A percentile compares a stretch with the other conserved stretches of the same genome.
These are phyloP conservation scores for Petrolisthes manimaculis DNA, from an alignment of 2,888 invertebrate species.

Conservation along the genomic window DNA sequence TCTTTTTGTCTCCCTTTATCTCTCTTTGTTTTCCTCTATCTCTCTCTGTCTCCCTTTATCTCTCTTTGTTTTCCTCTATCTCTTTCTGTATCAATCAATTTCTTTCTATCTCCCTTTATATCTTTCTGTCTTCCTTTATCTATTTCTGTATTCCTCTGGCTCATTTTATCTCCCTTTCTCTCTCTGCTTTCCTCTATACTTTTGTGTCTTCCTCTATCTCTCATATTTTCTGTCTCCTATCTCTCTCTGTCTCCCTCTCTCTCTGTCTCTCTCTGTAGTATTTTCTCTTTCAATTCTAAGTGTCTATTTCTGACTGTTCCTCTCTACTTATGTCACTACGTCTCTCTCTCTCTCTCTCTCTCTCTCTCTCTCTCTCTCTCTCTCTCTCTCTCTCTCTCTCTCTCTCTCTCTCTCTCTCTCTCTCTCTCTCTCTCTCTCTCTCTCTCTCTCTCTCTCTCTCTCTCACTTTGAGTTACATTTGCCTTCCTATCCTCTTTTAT, in stretches of 20 bases:
- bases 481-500: not conserved
- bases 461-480: no score
- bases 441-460: not conserved
- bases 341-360: not conserved
- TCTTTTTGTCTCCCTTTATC: not conserved
- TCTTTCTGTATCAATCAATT: not conserved
- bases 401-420: not conserved
- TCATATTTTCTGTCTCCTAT: not conserved
- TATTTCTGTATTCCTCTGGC: no score
- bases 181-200: not conserved
- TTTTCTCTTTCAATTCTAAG: no score
- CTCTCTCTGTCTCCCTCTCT: not conserved
- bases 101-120: not conserved
- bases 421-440: not conserved
- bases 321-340: not conserved
- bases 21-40: not conserved
- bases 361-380: not conserved
- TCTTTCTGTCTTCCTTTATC: not conserved
- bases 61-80: not conserved
- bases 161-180: not conserved
- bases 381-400: no score
- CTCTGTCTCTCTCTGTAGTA: not conserved
- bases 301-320: no score
- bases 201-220: not conserved
- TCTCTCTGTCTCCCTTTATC: not conserved